Evolutionary conservation across 2,888 invertebrate species (phyloP).

Genomic region (Mimachlamys varia): DNA sequence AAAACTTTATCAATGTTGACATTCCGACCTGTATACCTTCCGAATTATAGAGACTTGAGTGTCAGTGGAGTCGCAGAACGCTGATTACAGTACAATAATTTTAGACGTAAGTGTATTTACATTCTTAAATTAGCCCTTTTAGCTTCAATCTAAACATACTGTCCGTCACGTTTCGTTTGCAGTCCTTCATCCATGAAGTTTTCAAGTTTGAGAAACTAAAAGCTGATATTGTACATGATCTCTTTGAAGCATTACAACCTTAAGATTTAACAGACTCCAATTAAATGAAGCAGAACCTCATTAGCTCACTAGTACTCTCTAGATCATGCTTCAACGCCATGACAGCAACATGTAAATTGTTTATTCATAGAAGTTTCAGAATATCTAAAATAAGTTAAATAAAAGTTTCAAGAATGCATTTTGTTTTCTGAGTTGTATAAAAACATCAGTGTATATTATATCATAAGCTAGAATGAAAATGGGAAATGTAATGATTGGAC

Average conservation of each 20-base stretch:
- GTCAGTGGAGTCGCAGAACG: background rate
- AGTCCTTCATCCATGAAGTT: background rate
- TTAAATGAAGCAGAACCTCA: background rate
- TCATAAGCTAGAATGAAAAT: too few relatives aligned
- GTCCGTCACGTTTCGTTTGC: background rate
- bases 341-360: too few relatives aligned
- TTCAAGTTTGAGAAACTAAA: background rate
- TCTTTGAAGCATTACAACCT: background rate
- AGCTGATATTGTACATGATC: constrained; percentile 53
- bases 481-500: too few relatives aligned
- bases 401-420: too few relatives aligned
- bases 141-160: background rate
- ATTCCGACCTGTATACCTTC: background rate
- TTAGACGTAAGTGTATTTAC: background rate
- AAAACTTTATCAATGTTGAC: background rate
- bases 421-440: too few relatives aligned
- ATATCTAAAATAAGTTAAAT: too few relatives aligned
- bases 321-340: too few relatives aligned
- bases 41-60: background rate
- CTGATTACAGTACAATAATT: background rate
- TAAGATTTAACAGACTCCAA: background rate
- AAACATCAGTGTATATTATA: too few relatives aligned
- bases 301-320: too few relatives aligned
- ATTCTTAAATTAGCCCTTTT: background rate
- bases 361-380: too few relatives aligned